Base-by-base conservation (phyloP, 2,888 invertebrate species). In the Notodonta ziczac region DNA sequence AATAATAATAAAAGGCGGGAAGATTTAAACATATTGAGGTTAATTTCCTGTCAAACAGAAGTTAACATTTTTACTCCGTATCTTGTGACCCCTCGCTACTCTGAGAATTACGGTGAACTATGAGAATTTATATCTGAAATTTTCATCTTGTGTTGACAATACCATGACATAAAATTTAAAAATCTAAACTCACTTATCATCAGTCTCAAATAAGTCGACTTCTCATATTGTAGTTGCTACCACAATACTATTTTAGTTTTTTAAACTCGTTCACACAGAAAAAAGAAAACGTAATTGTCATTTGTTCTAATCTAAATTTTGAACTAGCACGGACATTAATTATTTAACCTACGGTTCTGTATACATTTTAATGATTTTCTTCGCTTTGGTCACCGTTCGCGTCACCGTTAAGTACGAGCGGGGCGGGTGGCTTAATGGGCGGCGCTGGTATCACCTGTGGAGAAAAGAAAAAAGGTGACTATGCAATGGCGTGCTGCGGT, bases 401-500 rank as follows among this genome's bases (percentile, higher is more conserved):
- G 24, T 90, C 90, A 13, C 93, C 93, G 76, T 93, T 93, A 63
- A 89, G 63, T 13, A 89, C 74, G 4, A 86, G 86, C 53, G 86
- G 84, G n/a, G 75, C 74, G 3, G 84, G 86, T 32, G 85, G 77
- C 74, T 87, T 87, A 68, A 93, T 91, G 55, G 82, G 90, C 67
- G 93, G 93, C 56, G 93, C 93, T 67, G 93, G 93, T 82, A 93
- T 93, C 83, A 93, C 90, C 93, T 93, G 87, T 40, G 64, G 56
- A 74, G 57, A 61, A n/a, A n/a, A 35, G n/a, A 24, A 12, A 32
- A 39, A 53, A 53, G 16, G 24, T 6, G 4, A 42, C 14, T 12
- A 42, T 42, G 24, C 16, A 24, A 56, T 24, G 4, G 35, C 54
- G 9, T 12, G 8, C 7, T 35, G 9, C 12, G 5, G 3, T 35